Conservation (phyloP, 2,888 invertebrate genomes). For the Eupsilia transversa region DNA sequence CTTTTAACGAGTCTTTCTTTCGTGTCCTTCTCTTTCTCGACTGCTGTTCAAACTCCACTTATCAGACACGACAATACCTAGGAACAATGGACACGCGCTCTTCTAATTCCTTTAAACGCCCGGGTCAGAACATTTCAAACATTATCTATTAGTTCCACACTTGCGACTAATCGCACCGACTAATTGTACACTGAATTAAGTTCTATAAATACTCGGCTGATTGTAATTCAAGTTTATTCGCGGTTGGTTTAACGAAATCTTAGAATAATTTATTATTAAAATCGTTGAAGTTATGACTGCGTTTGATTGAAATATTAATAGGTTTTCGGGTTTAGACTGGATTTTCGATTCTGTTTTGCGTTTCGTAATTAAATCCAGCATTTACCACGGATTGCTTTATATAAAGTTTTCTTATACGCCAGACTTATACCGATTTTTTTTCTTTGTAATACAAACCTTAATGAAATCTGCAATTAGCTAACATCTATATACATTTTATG, state of each 20-base stretch:
- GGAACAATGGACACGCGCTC: not conserved
- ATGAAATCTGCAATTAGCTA: not conserved
- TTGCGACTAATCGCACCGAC: constrained; percentile 20
- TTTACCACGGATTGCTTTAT: not conserved
- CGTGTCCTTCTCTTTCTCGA: not conserved
- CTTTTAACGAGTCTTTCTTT: not conserved
- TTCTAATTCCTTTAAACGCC: constrained; percentile 6
- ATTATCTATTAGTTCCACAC: constrained; percentile 11
- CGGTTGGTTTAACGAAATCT: constrained; percentile 2
- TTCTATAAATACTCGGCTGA: constrained; percentile 5
- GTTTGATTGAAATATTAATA: constrained; percentile 29
- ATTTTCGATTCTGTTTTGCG: not conserved
- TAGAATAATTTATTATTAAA: constrained; percentile 16
- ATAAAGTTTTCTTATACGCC: not conserved
- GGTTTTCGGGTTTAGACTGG: constrained; percentile 13
- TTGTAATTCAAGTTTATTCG: not conserved
- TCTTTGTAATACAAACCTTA: not conserved
- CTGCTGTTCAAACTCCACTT: not conserved
- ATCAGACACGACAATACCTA: not conserved
- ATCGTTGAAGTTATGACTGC: constrained; percentile 25
- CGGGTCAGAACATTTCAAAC: not conserved
- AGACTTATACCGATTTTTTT: not conserved
- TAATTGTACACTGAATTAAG: constrained; percentile 21
- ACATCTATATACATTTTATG: no score
- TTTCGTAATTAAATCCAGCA: constrained; percentile 5